phyloP scores from a whole-genome alignment of 2,888 invertebrate genomes.

The Tachina lurida region DNA sequence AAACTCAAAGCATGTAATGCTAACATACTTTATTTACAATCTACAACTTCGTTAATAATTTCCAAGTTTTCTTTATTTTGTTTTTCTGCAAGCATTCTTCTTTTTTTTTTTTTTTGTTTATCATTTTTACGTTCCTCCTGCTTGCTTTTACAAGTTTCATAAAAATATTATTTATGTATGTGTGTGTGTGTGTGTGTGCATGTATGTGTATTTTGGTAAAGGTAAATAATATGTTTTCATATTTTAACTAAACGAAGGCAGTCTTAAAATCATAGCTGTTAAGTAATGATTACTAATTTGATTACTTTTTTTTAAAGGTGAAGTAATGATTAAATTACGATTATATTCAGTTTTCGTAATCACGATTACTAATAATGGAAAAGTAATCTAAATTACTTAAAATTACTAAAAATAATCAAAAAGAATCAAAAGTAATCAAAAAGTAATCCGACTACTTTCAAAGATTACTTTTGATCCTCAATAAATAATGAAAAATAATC shows the following conservation, averaged over 20 bases:
- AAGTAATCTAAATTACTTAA: too few relatives aligned
- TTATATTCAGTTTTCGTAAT: too few relatives aligned
- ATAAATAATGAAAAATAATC: too few relatives aligned
- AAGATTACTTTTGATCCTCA: too few relatives aligned
- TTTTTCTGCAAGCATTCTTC: conserved; percentile 37
- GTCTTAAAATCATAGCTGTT: too few relatives aligned
- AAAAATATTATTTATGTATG: not conserved
- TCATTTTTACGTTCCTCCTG: conserved; percentile 20
- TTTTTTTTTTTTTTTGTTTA: conserved; percentile 29
- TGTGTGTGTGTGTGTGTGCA: not conserved
- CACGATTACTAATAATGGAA: too few relatives aligned
- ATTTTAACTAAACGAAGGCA: not conserved
- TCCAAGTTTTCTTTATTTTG: conserved; percentile 45
- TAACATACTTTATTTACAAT: conserved; percentile 59
- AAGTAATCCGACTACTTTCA: too few relatives aligned
- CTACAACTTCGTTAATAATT: conserved; percentile 70
- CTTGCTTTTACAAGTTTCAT: not conserved
- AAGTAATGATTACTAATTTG: too few relatives aligned
- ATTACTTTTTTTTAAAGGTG: too few relatives aligned
- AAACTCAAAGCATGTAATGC: conserved; percentile 33
- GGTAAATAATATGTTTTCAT: conserved; percentile 42
- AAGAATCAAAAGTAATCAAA: too few relatives aligned
- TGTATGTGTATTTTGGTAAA: conserved; percentile 14
- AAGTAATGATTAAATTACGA: too few relatives aligned
- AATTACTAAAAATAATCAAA: too few relatives aligned